Evolutionary conservation across 2,888 invertebrate genomes (phyloP).

Genomic region (Caenorhabditis zanzibari): DNA sequence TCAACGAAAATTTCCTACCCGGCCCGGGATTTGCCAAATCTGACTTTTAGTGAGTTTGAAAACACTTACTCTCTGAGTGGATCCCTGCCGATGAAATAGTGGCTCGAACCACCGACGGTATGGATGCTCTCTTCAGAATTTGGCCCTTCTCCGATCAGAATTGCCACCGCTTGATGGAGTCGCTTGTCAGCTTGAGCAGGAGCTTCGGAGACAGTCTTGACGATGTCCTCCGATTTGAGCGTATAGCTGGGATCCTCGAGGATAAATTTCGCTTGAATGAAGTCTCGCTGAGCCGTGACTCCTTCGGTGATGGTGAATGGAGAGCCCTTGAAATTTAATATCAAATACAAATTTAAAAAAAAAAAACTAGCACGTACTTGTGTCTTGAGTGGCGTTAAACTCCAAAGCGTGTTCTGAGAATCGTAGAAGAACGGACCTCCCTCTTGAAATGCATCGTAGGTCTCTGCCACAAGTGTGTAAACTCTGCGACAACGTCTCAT

Average conservation of each 20-base stretch:
- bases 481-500: not conserved
- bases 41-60: no score
- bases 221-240: not conserved
- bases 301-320: not conserved
- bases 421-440: conserved; percentile 36
- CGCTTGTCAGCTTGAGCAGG: conserved; percentile 7
- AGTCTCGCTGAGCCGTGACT: not conserved
- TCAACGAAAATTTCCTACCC: no score
- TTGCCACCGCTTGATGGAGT: conserved; percentile 4
- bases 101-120: no score
- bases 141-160: not conserved
- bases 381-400: not conserved
- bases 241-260: not conserved
- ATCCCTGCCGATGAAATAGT: no score
- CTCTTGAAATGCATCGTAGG: not conserved
- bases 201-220: not conserved
- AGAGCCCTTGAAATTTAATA: not conserved
- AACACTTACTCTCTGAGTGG: no score
- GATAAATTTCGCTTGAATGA: not conserved
- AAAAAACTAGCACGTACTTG: not conserved
- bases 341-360: not conserved
- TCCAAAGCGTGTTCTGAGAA: conserved; percentile 15
- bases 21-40: no score
- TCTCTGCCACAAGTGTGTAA: not conserved
- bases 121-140: not conserved